Evolutionary conservation across 2,888 invertebrate genomes (phyloP).

Genomic region (Parelbella ahira): DNA sequence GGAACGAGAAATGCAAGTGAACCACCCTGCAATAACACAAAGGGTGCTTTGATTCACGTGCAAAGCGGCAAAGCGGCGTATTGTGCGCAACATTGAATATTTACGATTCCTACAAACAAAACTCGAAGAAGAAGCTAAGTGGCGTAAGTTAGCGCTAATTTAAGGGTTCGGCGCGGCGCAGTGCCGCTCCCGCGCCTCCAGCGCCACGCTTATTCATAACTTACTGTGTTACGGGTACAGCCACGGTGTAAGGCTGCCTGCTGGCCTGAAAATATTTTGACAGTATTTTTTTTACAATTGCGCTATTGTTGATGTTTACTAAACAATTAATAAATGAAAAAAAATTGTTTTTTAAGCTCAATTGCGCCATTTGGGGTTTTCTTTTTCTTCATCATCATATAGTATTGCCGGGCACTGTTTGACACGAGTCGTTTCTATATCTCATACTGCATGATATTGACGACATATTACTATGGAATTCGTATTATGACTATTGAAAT

Average conservation of each 20-base stretch:
- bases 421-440: too few species aligned
- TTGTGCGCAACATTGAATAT: constrained; percentile 66
- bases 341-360: too few species aligned
- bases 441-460: too few species aligned
- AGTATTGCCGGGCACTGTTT: too few species aligned
- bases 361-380: too few species aligned
- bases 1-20: constrained; percentile 36
- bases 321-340: too few species aligned
- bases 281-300: too few species aligned
- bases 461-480: too few species aligned
- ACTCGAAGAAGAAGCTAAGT: constrained; percentile 75
- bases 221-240: constrained; percentile 38
- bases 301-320: too few species aligned
- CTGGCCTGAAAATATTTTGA: too few species aligned
- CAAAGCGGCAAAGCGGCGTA: constrained; percentile 47
- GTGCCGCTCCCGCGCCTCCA: constrained; percentile 44
- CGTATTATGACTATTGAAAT: too few species aligned
- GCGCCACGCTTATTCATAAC: constrained; percentile 69
- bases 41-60: constrained; percentile 51
- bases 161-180: constrained; percentile 65
- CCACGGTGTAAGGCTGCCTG: not conserved
- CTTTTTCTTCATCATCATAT: too few species aligned
- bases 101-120: constrained; percentile 75
- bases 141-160: constrained; percentile 76
- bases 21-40: constrained; percentile 47